Percentiles rank a stretch among this genome's conserved stretches.
phyloP scores from a whole-genome alignment of 2,888 invertebrate genomes.

The Rambutsinella grinnellia region DNA sequence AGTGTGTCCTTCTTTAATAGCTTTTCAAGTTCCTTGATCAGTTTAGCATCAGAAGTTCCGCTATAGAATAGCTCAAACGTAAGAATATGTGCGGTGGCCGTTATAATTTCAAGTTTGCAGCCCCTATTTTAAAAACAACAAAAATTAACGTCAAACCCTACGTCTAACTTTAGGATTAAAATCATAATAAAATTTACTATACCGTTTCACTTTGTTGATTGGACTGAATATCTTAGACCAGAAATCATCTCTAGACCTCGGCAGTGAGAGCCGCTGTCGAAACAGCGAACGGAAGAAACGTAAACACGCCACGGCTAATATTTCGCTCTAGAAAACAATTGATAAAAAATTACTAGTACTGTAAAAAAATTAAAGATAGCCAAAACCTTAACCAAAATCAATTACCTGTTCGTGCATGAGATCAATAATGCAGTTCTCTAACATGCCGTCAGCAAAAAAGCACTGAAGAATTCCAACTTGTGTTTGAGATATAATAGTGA shows the following conservation, averaged over 20 bases:
- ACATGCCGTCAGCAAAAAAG: slow-evolving; percentile 46
- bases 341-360: neutral
- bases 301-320: slow-evolving; percentile 53
- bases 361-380: neutral
- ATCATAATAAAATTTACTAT: neutral
- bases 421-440: slow-evolving; percentile 46
- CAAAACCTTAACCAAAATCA: neutral
- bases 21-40: slow-evolving; percentile 40
- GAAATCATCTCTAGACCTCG: slow-evolving; percentile 50
- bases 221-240: slow-evolving; percentile 60
- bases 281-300: slow-evolving; percentile 58
- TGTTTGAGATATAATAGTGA: slow-evolving; percentile 62
- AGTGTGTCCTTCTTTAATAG: slow-evolving; percentile 41
- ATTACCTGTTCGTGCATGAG: slow-evolving; percentile 32
- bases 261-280: slow-evolving; percentile 45
- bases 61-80: slow-evolving; percentile 58
- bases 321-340: slow-evolving; percentile 51
- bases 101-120: slow-evolving; percentile 51
- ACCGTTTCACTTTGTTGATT: no score
- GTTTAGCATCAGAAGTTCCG: slow-evolving; percentile 47
- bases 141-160: neutral
- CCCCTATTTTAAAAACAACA: slow-evolving; percentile 32
- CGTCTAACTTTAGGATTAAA: neutral
- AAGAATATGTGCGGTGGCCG: slow-evolving; percentile 59
- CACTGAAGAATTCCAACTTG: slow-evolving; percentile 61